Base-by-base conservation (phyloP, 2,797 vertebrate species). In the Muscicapa comitata region DNA sequence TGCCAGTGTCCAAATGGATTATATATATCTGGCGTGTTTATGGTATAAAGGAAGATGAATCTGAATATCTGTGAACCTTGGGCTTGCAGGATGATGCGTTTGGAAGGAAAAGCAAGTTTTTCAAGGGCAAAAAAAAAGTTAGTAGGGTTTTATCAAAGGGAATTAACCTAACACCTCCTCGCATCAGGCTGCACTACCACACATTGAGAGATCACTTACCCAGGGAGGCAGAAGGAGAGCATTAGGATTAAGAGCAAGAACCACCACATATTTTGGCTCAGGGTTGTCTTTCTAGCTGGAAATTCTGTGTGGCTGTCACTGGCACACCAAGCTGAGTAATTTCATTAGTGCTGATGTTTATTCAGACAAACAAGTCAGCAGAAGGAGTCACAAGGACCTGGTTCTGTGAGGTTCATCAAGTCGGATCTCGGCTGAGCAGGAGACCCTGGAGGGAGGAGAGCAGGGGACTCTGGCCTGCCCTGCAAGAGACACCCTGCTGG, bases 1-100 rank as follows among this genome's bases (percentile, higher is more conserved):
- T 95, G 94, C 95, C 90, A 86, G 88, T 79, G 95, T 94, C 91
- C 94, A 93, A 97, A 93, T 94, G 88, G 79, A 94, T 95, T 96
- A 92, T 82, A 90, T 93, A 75, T 90, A 75, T 94, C 59, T 96
- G 93, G 94, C 93, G 90, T 96, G 93, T 95, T 96, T 97, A 92
- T 88, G 76, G 82, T 93, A 93, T 79, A 93, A 90, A 92, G 93
- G 45, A 95, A 95, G 93, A 94, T 86, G 71, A 96, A 96, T 94
- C 90, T 96, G 93, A 96, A 94, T 96, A 94, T 96, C 90, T 89
- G 73, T 1, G 6, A 94, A 96, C 83, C 91, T 94, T 96, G 94
- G 90, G 93, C 85, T 90, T 50, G 7, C 59, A 59, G 59, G 55
- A 95, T 94, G 93, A 95, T 88, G 82, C 79, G 81, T 95, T 95